Percentiles rank a stretch among this genome's conserved stretches.
These are phyloP conservation scores for Antheraea mylitta DNA, from an alignment of 1,140 invertebrate genomes.

Conservation along the genomic window DNA sequence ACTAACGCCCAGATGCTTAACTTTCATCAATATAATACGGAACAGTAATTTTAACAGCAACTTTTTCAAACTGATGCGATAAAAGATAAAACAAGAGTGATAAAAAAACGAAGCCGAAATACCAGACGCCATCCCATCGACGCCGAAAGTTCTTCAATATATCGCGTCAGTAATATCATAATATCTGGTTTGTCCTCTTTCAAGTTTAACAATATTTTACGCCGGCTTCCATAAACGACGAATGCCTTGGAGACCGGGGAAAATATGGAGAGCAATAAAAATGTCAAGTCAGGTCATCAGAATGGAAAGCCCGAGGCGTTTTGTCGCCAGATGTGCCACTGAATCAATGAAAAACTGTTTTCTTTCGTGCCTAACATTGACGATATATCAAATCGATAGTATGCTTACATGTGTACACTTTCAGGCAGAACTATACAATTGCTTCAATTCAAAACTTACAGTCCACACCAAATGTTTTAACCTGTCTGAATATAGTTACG, in stretches of 20 bases:
- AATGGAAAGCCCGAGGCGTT: slow-evolving; percentile 71
- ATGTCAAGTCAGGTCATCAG: slow-evolving; percentile 78
- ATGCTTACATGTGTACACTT: slow-evolving; percentile 1
- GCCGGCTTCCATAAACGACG: slow-evolving; percentile 53
- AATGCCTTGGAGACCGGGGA: slow-evolving; percentile 69
- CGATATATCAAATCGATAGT: background rate
- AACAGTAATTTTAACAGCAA: slow-evolving; percentile 19
- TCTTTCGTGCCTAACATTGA: slow-evolving; percentile 51
- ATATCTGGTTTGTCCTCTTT: slow-evolving; percentile 51
- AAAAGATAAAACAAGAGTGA: slow-evolving; percentile 31
- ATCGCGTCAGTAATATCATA: slow-evolving; percentile 51
- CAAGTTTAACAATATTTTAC: slow-evolving; percentile 71
- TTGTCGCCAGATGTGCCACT: slow-evolving; percentile 71
- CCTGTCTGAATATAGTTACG: background rate
- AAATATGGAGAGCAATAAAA: slow-evolving; percentile 75
- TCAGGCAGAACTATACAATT: background rate
- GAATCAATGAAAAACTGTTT: slow-evolving; percentile 78
- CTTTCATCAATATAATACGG: slow-evolving; percentile 5
- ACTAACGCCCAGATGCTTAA: slow-evolving; percentile 3
- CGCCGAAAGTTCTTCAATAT: slow-evolving; percentile 47
- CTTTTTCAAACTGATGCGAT: slow-evolving; percentile 24
- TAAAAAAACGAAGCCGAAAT: slow-evolving; percentile 27
- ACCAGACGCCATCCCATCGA: slow-evolving; percentile 24
- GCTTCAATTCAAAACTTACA: too few relatives aligned
- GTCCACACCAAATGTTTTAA: too few relatives aligned